Evolutionary conservation across 2,888 invertebrate species (phyloP).

Genomic region (Limnephilus marmoratus): DNA sequence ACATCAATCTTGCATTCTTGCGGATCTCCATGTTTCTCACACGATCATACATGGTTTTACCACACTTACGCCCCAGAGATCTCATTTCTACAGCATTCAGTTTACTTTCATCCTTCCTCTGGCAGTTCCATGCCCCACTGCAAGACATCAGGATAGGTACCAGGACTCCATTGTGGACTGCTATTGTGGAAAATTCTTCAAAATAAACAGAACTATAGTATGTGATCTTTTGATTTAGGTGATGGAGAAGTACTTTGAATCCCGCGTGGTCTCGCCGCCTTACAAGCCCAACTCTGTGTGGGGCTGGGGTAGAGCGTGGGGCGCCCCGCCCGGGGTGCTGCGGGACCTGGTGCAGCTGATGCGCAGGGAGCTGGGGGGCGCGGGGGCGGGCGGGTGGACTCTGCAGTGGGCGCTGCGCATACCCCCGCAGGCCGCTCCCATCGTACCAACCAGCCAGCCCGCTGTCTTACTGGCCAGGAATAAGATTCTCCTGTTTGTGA

Average conservation of each 20-base stretch:
- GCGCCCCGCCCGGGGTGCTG: conserved; percentile 90
- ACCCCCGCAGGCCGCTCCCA: conserved; percentile 91
- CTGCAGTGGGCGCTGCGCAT: conserved; percentile 95
- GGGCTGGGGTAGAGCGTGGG: conserved; percentile 91
- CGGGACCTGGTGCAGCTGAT: conserved; percentile 95
- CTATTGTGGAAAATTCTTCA: background rate
- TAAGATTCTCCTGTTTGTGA: conserved; percentile 95
- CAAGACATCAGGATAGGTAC: too few species aligned
- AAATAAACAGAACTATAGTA: background rate
- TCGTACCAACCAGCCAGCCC: conserved; percentile 93
- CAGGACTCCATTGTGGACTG: too few species aligned
- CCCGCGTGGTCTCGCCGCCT: conserved; percentile 91
- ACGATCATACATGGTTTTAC: too few species aligned
- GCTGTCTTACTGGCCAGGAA: conserved; percentile 90
- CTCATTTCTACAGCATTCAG: too few species aligned
- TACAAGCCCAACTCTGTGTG: conserved; percentile 93
- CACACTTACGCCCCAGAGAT: too few species aligned
- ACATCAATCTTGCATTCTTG: too few species aligned
- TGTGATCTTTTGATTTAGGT: conserved; percentile 74
- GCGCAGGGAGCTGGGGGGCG: conserved; percentile 80
- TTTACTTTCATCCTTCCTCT: too few species aligned
- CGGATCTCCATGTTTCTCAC: too few species aligned
- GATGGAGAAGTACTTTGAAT: conserved; percentile 95
- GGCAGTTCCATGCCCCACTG: too few species aligned
- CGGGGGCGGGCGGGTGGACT: conserved; percentile 83